Evolutionary conservation across 2,888 invertebrate genomes (phyloP).

Genomic region (Brachylomia viminalis): DNA sequence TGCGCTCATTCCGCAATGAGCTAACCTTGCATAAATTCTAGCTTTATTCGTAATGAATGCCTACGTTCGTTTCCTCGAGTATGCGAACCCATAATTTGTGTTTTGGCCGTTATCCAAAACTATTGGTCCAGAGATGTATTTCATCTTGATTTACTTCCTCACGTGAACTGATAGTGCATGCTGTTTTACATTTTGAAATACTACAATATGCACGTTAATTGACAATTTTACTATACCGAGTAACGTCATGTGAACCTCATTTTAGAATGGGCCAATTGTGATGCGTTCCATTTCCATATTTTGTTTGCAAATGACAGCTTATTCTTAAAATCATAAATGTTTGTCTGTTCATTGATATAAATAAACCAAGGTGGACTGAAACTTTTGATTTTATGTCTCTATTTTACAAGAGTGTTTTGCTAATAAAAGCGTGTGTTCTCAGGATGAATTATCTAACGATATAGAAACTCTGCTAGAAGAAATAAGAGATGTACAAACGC

Average conservation of each 20-base stretch:
- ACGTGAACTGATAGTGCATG: constrained; percentile 60
- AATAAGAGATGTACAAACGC: constrained; percentile 92
- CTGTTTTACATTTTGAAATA: constrained; percentile 39
- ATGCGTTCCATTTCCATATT: background rate
- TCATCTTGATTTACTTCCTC: constrained; percentile 72
- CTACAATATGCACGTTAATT: constrained; percentile 43
- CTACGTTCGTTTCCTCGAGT: constrained; percentile 37
- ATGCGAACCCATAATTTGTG: constrained; percentile 65
- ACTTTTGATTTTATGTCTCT: constrained; percentile 67
- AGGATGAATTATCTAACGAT: constrained; percentile 92
- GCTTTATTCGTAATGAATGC: constrained; percentile 40
- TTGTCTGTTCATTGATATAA: background rate
- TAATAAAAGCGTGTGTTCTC: constrained; percentile 88
- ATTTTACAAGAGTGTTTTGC: constrained; percentile 74
- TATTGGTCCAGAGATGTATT: constrained; percentile 66
- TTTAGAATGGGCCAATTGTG: background rate
- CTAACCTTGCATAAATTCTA: constrained; percentile 36
- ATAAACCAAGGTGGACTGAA: constrained; percentile 11
- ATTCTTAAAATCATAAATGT: background rate
- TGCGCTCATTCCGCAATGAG: constrained; percentile 36
- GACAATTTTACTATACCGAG: background rate
- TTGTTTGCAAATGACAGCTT: background rate
- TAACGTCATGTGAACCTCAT: background rate
- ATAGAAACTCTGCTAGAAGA: constrained; percentile 93
- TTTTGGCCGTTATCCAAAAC: constrained; percentile 72